Conservation (phyloP, 2,797 vertebrate genomes). For the Apogon talboti region DNA sequence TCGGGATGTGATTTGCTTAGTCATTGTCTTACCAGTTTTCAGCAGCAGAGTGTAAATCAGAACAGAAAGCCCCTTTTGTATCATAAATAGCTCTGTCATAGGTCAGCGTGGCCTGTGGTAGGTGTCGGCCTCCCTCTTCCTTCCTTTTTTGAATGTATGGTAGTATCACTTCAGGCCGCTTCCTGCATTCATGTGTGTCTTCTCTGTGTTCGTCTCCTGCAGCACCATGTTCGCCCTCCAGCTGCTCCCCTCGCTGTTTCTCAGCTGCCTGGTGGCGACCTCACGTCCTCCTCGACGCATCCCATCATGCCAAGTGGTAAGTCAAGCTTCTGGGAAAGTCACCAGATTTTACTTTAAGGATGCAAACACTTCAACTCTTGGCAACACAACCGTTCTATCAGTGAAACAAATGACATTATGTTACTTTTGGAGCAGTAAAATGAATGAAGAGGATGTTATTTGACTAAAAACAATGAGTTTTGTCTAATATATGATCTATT, state of each 20-base stretch:
- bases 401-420: no score
- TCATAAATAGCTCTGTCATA: conserved; percentile 55
- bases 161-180: conserved; percentile 39
- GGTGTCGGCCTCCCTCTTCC: conserved; percentile 49
- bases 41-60: conserved; percentile 2
- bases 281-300: conserved; percentile 65
- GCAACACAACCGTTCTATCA: no score
- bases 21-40: conserved; percentile 36
- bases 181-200: conserved; percentile 48
- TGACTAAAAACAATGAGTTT: no score
- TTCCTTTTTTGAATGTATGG: conserved; percentile 37
- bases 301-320: conserved; percentile 87
- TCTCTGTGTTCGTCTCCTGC: conserved; percentile 39
- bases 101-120: conserved; percentile 43
- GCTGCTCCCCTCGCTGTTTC: conserved; percentile 83
- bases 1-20: conserved; percentile 28
- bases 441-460: no score
- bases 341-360: neutral
- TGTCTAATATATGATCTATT: no score
- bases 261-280: conserved; percentile 75
- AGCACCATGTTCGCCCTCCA: conserved; percentile 89
- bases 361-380: no score
- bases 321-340: conserved; percentile 48
- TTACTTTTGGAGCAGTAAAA: no score
- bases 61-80: conserved; percentile 52